phyloP scores from a whole-genome alignment of 2,113 vertebrate species.

The Anthoscopus minutus region DNA sequence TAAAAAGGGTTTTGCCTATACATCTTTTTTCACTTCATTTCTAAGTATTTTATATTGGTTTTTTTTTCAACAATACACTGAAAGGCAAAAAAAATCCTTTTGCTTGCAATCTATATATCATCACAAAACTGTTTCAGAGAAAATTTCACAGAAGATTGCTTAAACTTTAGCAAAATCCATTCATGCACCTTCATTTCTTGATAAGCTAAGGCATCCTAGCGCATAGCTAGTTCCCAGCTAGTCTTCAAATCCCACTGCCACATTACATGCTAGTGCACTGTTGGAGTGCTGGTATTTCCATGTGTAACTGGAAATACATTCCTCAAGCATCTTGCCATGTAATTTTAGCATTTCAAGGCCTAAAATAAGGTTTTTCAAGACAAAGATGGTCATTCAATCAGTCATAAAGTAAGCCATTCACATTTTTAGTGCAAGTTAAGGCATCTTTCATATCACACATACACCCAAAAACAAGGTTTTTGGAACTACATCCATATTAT shows the following conservation, averaged over 20 bases:
- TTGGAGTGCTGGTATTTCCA: background rate
- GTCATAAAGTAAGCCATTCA: background rate
- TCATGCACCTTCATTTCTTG: background rate
- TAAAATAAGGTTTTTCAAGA: background rate
- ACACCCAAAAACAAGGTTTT: background rate
- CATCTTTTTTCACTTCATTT: background rate
- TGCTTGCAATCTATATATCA: fast-evolving
- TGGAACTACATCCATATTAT: background rate
- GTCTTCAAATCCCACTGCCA: background rate
- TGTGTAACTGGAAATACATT: no score
- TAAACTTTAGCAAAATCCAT: background rate
- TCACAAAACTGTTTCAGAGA: background rate
- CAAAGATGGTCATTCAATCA: background rate
- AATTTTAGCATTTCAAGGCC: background rate
- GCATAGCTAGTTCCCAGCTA: background rate
- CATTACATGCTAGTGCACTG: background rate
- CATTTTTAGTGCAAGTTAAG: background rate
- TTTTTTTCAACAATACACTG: background rate
- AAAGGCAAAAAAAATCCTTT: background rate
- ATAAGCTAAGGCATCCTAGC: background rate
- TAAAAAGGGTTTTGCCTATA: background rate
- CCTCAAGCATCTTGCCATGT: background rate
- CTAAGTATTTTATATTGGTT: background rate
- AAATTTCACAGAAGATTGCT: background rate
- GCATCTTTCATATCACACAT: background rate